These are phyloP conservation scores for Hippocampus mohnikei DNA, from an alignment of 2,113 vertebrate species.

Conservation along the genomic window DNA sequence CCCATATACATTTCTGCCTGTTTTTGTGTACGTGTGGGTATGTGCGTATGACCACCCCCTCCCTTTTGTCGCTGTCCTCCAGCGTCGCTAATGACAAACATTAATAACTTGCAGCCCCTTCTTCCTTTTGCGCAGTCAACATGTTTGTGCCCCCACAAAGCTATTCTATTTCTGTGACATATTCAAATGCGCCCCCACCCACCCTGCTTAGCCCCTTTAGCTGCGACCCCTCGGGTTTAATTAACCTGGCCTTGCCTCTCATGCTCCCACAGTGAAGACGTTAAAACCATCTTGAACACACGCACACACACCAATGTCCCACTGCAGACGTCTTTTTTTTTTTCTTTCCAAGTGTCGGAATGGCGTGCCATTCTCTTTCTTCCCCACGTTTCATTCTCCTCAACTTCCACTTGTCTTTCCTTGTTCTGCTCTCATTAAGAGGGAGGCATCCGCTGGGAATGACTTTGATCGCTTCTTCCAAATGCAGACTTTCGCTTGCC, in stretches of 20 bases:
- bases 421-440: conserved; percentile 66
- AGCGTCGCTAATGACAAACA: conserved; percentile 73
- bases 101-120: conserved; percentile 66
- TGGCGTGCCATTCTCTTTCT: conserved; percentile 36
- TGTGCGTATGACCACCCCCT: background rate
- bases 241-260: conserved; percentile 75
- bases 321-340: conserved; percentile 32
- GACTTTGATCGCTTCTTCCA: conserved; percentile 69
- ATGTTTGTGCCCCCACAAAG: conserved; percentile 60
- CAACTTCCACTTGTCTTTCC: conserved; percentile 46
- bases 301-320: conserved; percentile 26
- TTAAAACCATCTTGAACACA: conserved; percentile 65
- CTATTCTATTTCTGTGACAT: conserved; percentile 70
- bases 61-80: conserved; percentile 65
- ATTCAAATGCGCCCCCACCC: conserved; percentile 62
- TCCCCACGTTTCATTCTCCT: conserved; percentile 46
- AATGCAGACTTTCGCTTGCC: conserved; percentile 58
- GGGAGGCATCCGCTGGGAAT: conserved; percentile 52
- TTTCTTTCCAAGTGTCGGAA: conserved; percentile 43
- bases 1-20: conserved; percentile 67
- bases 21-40: conserved; percentile 17
- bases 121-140: conserved; percentile 64
- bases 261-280: conserved; percentile 67
- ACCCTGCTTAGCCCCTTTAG: background rate
- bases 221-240: conserved; percentile 70